Conservation (phyloP, 2,888 invertebrate genomes). For the Caenorhabditis plicata region DNA sequence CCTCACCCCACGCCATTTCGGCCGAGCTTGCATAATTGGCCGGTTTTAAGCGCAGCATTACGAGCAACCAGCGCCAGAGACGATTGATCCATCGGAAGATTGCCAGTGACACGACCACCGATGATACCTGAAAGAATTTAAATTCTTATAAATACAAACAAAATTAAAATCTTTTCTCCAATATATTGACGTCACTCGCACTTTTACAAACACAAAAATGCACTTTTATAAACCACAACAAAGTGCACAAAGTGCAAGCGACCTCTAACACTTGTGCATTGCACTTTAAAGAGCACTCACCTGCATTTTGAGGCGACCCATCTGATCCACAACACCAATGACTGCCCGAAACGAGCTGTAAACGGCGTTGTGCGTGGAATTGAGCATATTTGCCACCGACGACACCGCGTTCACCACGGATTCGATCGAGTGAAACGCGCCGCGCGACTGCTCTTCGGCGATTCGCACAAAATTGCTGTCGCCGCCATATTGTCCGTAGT, state of each 20-base stretch:
- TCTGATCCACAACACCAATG: conserved; percentile 91
- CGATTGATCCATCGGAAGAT: conserved; percentile 39
- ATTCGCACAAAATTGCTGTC: conserved; percentile 53
- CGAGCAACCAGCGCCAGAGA: conserved; percentile 72
- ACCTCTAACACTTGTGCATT: too few species aligned
- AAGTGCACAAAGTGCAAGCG: too few species aligned
- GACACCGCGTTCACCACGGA: conserved; percentile 83
- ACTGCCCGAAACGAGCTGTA: conserved; percentile 91
- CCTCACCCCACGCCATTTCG: conserved; percentile 64
- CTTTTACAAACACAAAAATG: too few species aligned
- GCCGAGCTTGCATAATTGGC: conserved; percentile 66
- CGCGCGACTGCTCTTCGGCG: conserved; percentile 77
- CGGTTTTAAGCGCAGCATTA: conserved; percentile 70
- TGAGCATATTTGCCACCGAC: conserved; percentile 92
- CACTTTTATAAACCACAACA: too few species aligned
- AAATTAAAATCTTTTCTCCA: too few species aligned
- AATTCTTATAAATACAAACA: background rate
- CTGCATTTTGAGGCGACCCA: conserved; percentile 80
- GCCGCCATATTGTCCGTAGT: conserved; percentile 24
- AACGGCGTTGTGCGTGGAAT: conserved; percentile 91
- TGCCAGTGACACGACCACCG: conserved; percentile 42
- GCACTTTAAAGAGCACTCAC: too few species aligned
- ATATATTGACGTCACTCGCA: too few species aligned
- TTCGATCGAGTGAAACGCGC: conserved; percentile 92
- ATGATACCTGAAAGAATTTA: conserved; percentile 32